Base-by-base conservation (phyloP, 1,140 invertebrate species). In the Pteromalus puparum region DNA sequence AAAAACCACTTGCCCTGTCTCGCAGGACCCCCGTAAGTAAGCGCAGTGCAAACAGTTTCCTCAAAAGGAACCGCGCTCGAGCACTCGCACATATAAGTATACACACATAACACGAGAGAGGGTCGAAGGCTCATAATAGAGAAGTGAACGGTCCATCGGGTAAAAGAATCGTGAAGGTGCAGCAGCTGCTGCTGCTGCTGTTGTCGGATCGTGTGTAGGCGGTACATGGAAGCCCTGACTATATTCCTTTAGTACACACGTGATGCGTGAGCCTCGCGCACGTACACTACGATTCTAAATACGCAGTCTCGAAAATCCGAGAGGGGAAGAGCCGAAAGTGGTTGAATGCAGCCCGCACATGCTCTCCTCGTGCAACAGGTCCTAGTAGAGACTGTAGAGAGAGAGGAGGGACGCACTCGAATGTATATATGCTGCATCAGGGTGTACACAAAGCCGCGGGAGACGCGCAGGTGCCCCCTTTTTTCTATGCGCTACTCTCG, bases 341-440 rank as follows among this genome's bases (percentile, higher is more conserved):
- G 46, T 48, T 21, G 46, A 72, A 82, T 18, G 21, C 9, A 0
- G 6, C 3, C 42, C 70, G 42, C 81, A 74, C 68, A 68, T 61
- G 81, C 73, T 61, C 21, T 4, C 53, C 21, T 18, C 46, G 72
- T 38, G 30, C 81, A 82, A 65, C 81, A 82, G 72, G 72, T 82
- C 53, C 53, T 75, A 81, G 10, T 42, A n/a, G 18, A 21, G 4
- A 34, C 3, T n/a, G n/a, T n/a, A 34, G 30, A 34, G 4, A 34
- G 30, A 34, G 53, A n/a, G 53, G 21, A 61, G 53, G 28, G 46
- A 18, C 53, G n/a, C n/a, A 61, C 18, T 7, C 53, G 48, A 18
- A 21, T 21, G 5, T 38, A 38, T 30, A 18, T 68, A 68, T 2
- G 48, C 13, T 21, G 48, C 12, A 53, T 9, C 18, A 12, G 6